A percentile compares a stretch with the other conserved stretches of the same genome.
These are phyloP conservation scores for Scrobipalpa atriplicella DNA, from an alignment of 2,888 invertebrate species.

Conservation along the genomic window DNA sequence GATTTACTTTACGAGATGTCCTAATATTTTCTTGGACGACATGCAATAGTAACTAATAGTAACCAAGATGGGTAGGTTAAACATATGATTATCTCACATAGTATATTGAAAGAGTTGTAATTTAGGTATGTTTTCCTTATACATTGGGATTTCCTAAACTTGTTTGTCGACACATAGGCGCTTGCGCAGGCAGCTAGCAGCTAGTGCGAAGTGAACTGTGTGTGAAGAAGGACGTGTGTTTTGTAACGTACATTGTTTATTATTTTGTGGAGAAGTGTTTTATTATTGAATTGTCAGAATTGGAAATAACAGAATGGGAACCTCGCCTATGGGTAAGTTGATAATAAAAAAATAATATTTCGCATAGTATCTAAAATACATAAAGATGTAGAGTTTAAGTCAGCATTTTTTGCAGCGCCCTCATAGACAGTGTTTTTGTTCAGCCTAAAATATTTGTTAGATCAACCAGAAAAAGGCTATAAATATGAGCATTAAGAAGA, in stretches of 20 bases:
- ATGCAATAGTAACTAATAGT: background rate
- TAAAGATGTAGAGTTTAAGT: background rate
- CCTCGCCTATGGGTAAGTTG: slow-evolving; percentile 16
- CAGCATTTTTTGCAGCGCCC: too few species aligned
- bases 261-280: background rate
- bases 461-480: too few species aligned
- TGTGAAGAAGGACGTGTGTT: background rate
- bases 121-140: background rate
- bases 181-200: background rate
- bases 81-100: background rate
- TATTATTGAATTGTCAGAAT: background rate
- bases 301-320: background rate
- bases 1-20: too few species aligned
- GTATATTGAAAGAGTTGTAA: background rate
- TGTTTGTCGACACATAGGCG: background rate
- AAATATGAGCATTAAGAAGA: too few species aligned
- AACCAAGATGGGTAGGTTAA: background rate
- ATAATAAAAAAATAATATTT: too few species aligned
- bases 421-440: too few species aligned
- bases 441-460: too few species aligned
- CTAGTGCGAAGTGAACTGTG: background rate
- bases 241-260: background rate
- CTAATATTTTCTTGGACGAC: too few species aligned
- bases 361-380: too few species aligned
- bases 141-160: background rate